phyloP scores from a whole-genome alignment of 2,888 invertebrate genomes.

The Eledone cirrhosa region DNA sequence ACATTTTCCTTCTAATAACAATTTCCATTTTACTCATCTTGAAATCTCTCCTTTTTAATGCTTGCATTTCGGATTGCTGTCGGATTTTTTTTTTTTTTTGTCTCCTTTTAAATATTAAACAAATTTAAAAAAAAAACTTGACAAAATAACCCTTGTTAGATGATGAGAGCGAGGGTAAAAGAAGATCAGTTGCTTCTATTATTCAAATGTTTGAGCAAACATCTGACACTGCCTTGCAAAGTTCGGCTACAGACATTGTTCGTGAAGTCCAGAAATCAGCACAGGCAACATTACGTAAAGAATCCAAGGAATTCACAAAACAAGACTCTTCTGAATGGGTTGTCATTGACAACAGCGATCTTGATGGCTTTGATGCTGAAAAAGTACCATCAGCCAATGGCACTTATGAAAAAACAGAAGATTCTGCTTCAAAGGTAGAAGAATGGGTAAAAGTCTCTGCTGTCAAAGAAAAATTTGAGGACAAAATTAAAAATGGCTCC shows the following conservation, averaged over 20 bases:
- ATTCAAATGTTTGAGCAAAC: conserved; percentile 48
- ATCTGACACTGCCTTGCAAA: conserved; percentile 35
- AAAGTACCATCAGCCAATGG: conserved; percentile 9
- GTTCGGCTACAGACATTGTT: conserved; percentile 19
- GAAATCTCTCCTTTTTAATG: conserved; percentile 34
- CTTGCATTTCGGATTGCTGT: conserved; percentile 33
- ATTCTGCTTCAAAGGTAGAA: conserved; percentile 11
- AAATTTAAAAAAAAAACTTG: conserved; percentile 36
- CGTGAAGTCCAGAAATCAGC: conserved; percentile 15
- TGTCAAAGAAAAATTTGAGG: conserved; percentile 13
- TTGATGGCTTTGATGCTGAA: conserved; percentile 23
- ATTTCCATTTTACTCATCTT: no score
- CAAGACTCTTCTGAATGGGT: conserved; percentile 27
- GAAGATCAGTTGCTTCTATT: conserved; percentile 45
- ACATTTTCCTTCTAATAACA: no score
- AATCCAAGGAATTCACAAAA: background rate
- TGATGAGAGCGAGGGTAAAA: conserved; percentile 31
- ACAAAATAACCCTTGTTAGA: conserved; percentile 36
- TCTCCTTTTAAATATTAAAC: background rate
- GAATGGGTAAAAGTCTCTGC: conserved; percentile 22
- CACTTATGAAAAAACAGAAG: background rate
- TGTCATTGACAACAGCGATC: conserved; percentile 24
- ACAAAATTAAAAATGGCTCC: conserved; percentile 6
- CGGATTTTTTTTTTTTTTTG: conserved; percentile 18
- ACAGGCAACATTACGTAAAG: conserved; percentile 15